Evolutionary conservation across 2,888 invertebrate species (phyloP).

Genomic region (Bimastos eiseni): DNA sequence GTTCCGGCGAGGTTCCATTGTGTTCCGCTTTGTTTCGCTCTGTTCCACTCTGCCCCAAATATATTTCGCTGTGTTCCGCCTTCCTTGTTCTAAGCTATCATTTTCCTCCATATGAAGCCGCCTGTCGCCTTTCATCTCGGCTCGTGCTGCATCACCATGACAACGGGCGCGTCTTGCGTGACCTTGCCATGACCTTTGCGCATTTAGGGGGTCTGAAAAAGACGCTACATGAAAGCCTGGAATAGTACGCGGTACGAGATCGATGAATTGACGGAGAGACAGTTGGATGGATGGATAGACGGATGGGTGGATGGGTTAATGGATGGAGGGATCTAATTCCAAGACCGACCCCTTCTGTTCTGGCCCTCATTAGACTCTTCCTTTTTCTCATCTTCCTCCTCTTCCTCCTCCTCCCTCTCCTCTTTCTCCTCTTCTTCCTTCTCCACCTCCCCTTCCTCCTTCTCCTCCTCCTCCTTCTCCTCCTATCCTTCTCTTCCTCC

Average conservation of each 20-base stretch:
- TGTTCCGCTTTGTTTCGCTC: not conserved
- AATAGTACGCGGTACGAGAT: not conserved
- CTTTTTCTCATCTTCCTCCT: not conserved
- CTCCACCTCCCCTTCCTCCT: not conserved
- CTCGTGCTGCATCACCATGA: not conserved
- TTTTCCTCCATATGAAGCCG: not conserved
- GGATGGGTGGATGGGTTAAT: not conserved
- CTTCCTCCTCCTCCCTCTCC: no score
- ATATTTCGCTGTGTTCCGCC: not conserved
- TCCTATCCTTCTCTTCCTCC: no score
- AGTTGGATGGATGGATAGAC: not conserved
- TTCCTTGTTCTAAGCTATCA: not conserved
- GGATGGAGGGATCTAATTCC: not conserved
- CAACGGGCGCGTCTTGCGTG: not conserved
- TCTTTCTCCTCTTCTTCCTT: not conserved
- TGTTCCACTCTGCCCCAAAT: not conserved
- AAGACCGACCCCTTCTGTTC: not conserved
- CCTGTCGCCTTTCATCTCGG: not conserved
- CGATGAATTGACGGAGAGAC: not conserved
- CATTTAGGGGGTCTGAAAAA: not conserved
- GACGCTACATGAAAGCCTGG: not conserved
- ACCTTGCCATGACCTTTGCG: not conserved
- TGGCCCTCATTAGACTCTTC: constrained; percentile 6
- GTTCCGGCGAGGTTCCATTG: not conserved
- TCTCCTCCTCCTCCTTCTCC: not conserved